phyloP scores from a whole-genome alignment of 2,888 invertebrate genomes.

The Crematogaster levior region DNA sequence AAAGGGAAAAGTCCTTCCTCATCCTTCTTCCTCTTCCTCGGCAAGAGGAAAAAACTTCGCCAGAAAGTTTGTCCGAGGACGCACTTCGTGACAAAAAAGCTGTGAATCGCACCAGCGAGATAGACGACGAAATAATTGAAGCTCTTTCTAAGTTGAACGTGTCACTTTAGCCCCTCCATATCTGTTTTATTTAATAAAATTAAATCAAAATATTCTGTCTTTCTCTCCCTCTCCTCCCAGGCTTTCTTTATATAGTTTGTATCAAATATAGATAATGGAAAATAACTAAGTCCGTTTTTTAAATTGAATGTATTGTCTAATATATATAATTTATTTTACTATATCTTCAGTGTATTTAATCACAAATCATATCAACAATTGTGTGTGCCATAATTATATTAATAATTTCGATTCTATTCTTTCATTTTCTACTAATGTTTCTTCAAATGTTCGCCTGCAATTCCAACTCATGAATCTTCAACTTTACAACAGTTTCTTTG shows the following conservation, averaged over 20 bases:
- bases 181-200: slow-evolving; percentile 9
- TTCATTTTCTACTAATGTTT: not conserved
- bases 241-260: not conserved
- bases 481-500: not conserved
- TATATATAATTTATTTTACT: not conserved
- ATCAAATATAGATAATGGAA: not conserved
- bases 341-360: not conserved
- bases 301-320: not conserved
- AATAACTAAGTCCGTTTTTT: not conserved
- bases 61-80: slow-evolving; percentile 11
- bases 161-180: not conserved
- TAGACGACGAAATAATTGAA: slow-evolving; percentile 26
- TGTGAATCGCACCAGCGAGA: not conserved
- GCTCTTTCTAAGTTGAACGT: slow-evolving; percentile 15
- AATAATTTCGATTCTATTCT: not conserved
- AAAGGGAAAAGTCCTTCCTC: not conserved
- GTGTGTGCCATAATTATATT: not conserved
- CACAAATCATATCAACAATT: not conserved
- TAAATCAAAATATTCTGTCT: not conserved
- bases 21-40: not conserved
- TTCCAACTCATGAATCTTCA: not conserved
- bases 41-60: not conserved
- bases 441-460: not conserved
- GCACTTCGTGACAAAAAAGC: slow-evolving; percentile 5
- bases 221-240: not conserved